Base-by-base conservation (phyloP, 1,140 invertebrate genomes). In the Heliconius hermathena region DNA sequence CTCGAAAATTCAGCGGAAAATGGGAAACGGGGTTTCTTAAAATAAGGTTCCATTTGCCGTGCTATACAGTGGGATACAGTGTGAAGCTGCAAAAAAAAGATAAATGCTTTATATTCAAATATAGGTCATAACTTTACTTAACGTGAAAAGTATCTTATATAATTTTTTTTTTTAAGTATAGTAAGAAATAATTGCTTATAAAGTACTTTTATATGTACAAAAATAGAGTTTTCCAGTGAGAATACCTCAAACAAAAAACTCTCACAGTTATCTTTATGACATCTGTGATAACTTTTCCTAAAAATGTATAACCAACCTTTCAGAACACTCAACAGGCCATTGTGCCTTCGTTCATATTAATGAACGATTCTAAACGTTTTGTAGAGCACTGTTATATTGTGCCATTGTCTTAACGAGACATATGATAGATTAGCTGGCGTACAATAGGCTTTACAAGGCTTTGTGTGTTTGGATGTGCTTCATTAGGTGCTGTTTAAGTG, bases 311-410 rank as follows among this genome's bases (percentile, higher is more conserved):
- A 76, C 52, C 57, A 22, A 76, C 74, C 46, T 70, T 66, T 75
- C 22, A 38, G 38, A 49, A 76, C 20, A 70, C 38, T 29, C 3
- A 38, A 76, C 38, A 8, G 70, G 22, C 22, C 26, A 76, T 76
- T 76, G 74, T 76, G 41, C 20, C 22, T 1, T 38, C 57, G 20
- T 71, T 70, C 13, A 76, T 76, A 38, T 26, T 66, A 71, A n/a
- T n/a, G 74, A 66, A 66, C 54, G 36, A 41, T 38, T 18, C 38
- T 38, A n/a, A 75, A 60, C 49, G 73, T 66, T 29, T 41, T 70
- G 54, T 75, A 75, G 33, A 22, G 26, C 54, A 52, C n/a, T 41
- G 74, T 75, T 75, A 75, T 57, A 74, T 49, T 66, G 74, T 75
- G 74, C 74, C 33, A 66, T 75, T 75, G 57, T 75, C 73, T 74